Base-by-base conservation (phyloP, 1,140 invertebrate genomes). In the Drosophila aff. region DNA sequence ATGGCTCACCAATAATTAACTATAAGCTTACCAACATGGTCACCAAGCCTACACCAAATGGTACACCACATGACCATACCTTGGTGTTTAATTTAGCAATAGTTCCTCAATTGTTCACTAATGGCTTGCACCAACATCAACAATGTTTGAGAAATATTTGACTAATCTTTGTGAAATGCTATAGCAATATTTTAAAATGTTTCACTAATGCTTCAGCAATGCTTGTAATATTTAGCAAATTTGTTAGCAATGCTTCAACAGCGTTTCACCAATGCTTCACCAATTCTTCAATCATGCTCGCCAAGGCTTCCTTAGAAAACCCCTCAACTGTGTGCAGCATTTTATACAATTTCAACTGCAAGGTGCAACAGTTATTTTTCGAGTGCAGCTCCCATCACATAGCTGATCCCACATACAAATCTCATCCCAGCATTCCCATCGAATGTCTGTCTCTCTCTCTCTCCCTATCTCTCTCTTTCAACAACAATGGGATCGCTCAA, bases 401-500 rank as follows among this genome's bases (percentile, higher is more conserved):
- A 10, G 68, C 15, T 26, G 53, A 57, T 57, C 36, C 53, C 53
- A 57, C 53, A 57, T 57, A 57, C 36, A 57, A 57, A 57, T 57
- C 53, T 57, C 53, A 57, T 43, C 23, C 63, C 64, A 64, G 63
- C 49, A 62, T 62, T 62, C 57, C 69, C 71, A 62, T 72, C 66
- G 49, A 74, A 74, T 50, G 28, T 31, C 28, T 52, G 26, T 28
- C 16, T 5, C 16, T 31, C 41, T 26, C 31, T 31, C 31, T 31
- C 8, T 47, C 50, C 46, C 47, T 49, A 1, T 47, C 31, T 55
- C 53, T 38, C 53, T 21, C 53, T 23, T 57, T 40, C 53, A 59
- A 65, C 77, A 74, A 90, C 65, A 90, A 84, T 90, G 57, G 68
- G 68, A 84, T 52, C 84, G 81, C 81, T 87, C 84, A 87, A 87